These are phyloP conservation scores for Portunus trituberculatus DNA, from an alignment of 1,140 invertebrate genomes.

Conservation along the genomic window DNA sequence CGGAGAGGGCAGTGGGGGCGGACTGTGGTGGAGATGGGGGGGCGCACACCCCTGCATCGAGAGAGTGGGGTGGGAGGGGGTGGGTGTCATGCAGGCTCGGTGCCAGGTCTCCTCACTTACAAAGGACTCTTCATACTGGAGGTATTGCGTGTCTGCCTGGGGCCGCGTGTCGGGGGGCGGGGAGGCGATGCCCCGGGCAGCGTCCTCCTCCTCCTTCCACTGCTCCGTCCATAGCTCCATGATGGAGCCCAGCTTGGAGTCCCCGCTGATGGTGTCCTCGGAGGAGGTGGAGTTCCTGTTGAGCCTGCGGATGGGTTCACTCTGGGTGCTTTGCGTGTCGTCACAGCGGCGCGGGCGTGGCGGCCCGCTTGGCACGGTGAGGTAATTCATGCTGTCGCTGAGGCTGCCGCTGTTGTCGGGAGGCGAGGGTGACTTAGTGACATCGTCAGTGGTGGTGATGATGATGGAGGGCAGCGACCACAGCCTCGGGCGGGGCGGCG, in stretches of 20 bases:
- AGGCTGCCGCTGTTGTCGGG: slow-evolving; percentile 40
- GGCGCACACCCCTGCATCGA: not conserved
- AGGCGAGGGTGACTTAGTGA: slow-evolving; percentile 51
- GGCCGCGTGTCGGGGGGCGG: slow-evolving; percentile 67
- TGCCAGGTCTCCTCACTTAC: slow-evolving; percentile 50
- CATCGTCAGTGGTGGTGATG: slow-evolving; percentile 61
- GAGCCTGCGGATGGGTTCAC: not conserved
- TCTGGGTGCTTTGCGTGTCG: slow-evolving; percentile 46
- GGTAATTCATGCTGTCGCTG: slow-evolving; percentile 65
- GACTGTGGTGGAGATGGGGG: not conserved
- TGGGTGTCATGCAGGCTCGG: not conserved
- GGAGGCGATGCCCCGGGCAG: not conserved
- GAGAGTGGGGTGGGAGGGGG: not conserved
- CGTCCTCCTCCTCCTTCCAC: slow-evolving; percentile 31
- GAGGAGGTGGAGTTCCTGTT: not conserved
- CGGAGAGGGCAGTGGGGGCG: not conserved
- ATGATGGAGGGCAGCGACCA: slow-evolving; percentile 71
- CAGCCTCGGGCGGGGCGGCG: slow-evolving; percentile 60
- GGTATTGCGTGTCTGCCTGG: slow-evolving; percentile 62
- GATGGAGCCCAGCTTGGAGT: slow-evolving; percentile 63
- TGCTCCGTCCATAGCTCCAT: slow-evolving; percentile 62
- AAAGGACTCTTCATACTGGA: slow-evolving; percentile 66
- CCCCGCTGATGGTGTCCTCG: not conserved
- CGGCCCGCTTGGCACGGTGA: slow-evolving; percentile 53
- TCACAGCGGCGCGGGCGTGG: slow-evolving; percentile 7